Percentiles rank a stretch among this genome's conserved stretches.
phyloP scores from a whole-genome alignment of 2,797 vertebrate species.

The Anguilla anguilla region DNA sequence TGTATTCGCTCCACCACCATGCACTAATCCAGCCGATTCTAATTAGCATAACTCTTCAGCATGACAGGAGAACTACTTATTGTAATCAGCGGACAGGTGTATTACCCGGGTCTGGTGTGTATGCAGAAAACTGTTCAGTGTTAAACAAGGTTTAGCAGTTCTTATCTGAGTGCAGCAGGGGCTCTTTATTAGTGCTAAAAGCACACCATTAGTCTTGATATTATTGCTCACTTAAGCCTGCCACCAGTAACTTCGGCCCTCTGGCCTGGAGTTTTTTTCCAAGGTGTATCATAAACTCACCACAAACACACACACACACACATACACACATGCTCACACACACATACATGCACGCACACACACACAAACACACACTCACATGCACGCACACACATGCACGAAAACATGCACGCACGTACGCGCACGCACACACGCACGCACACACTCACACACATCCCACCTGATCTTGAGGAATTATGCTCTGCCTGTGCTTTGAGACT shows the following conservation, averaged over 20 bases:
- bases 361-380: background rate
- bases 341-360: background rate
- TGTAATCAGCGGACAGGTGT: too few species aligned
- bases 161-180: too few species aligned
- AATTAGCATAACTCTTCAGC: too few species aligned
- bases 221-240: background rate
- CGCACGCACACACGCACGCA: background rate
- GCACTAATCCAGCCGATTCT: too few species aligned
- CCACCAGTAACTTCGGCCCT: background rate
- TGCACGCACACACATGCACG: background rate
- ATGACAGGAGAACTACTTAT: too few species aligned
- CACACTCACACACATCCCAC: background rate
- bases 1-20: too few species aligned
- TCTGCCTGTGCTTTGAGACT: background rate
- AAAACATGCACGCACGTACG: background rate
- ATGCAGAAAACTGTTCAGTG: too few species aligned
- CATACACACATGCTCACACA: background rate
- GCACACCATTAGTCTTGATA: too few species aligned
- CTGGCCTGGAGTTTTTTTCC: background rate
- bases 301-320: background rate
- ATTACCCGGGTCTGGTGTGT: too few species aligned
- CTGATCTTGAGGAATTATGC: background rate
- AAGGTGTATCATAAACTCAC: background rate
- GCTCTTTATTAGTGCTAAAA: too few species aligned
- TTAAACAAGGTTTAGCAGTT: too few species aligned